A percentile compares a stretch with the other conserved stretches of the same genome.
Conservation (phyloP, 2,113 vertebrate species). For the Callipepla squamata region DNA sequence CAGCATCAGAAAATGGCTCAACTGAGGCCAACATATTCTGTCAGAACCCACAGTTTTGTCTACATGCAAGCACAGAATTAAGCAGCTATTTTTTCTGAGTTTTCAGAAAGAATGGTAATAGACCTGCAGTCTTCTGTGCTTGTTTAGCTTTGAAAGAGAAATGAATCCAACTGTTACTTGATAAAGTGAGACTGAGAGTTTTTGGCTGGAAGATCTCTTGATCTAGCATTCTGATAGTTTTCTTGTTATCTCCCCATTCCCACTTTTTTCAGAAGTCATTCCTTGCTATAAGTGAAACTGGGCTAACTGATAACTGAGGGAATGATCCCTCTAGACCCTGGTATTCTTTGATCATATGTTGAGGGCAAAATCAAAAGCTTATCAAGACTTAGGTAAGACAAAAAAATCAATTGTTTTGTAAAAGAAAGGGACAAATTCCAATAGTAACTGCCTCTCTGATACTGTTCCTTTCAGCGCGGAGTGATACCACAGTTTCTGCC, state of each 20-base stretch:
- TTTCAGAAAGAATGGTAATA: not conserved
- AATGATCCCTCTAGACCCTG: accelerated
- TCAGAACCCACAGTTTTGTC: not conserved
- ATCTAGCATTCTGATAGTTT: not conserved
- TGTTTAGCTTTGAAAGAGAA: not conserved
- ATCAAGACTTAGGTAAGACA: not conserved
- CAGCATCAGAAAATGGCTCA: not conserved
- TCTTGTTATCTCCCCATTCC: not conserved
- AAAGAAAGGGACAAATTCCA: accelerated
- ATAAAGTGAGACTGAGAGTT: not conserved
- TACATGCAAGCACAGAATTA: accelerated
- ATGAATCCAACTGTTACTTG: not conserved
- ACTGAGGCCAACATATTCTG: not conserved
- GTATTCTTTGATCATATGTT: accelerated
- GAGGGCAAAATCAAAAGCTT: not conserved
- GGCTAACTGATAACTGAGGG: not conserved
- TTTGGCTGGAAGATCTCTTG: not conserved
- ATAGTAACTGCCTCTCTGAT: not conserved
- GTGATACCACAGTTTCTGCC: not conserved
- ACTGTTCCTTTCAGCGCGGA: not conserved
- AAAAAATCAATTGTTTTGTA: not conserved
- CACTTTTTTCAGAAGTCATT: not conserved
- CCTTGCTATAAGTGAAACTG: not conserved
- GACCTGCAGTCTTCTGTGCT: not conserved
- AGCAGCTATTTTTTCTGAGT: not conserved